phyloP scores from a whole-genome alignment of 2,113 vertebrate species.

The Hippoglossus stenolepis region DNA sequence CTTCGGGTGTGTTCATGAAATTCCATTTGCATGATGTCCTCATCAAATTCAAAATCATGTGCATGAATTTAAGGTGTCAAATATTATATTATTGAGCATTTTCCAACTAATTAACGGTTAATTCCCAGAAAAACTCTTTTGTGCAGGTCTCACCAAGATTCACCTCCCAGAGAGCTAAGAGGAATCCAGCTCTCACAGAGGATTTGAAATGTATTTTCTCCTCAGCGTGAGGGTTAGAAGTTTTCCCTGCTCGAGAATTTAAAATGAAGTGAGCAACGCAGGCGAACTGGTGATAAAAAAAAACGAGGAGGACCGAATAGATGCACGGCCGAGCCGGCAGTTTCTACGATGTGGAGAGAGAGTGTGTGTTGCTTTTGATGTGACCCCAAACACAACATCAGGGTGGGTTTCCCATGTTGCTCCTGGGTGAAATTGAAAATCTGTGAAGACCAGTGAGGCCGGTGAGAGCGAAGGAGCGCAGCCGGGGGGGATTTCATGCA shows the following conservation, averaged over 20 bases:
- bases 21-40: background rate
- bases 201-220: slow-evolving; percentile 5
- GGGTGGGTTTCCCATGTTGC: slow-evolving; percentile 31
- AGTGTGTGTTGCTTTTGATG: slow-evolving; percentile 54
- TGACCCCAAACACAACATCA: slow-evolving; percentile 45
- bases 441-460: slow-evolving; percentile 46
- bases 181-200: background rate
- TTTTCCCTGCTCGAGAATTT: slow-evolving; percentile 25
- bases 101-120: too few relatives aligned
- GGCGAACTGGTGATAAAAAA: slow-evolving; percentile 40
- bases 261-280: slow-evolving; percentile 49
- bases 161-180: too few relatives aligned
- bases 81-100: too few relatives aligned
- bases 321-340: background rate
- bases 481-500: slow-evolving; percentile 39
- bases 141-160: too few relatives aligned
- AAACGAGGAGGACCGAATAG: slow-evolving; percentile 20
- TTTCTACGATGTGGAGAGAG: slow-evolving; percentile 27
- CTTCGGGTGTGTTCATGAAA: background rate
- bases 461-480: slow-evolving; percentile 29
- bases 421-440: slow-evolving; percentile 41
- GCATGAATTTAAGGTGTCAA: too few relatives aligned
- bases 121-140: too few relatives aligned
- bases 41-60: background rate
- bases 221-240: background rate